Base-by-base conservation (phyloP, 2,113 vertebrate genomes). In the Coregonus clupeaformis region DNA sequence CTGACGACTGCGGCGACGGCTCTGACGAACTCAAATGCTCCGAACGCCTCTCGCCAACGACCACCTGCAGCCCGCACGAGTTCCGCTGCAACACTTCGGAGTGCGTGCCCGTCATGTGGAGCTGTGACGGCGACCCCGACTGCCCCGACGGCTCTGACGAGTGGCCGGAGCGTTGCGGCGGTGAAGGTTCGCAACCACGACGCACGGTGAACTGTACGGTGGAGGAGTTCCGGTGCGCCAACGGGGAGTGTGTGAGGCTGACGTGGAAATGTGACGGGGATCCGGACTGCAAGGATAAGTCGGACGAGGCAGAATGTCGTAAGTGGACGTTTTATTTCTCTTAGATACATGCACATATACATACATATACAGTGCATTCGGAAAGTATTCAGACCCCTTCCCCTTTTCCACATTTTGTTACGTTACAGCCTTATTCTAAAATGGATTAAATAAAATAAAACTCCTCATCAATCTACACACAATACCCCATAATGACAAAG, bases 221-320 rank as follows among this genome's bases (percentile, higher is more conserved):
- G 0, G 91, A 89, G 0, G 96, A 98, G 91, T 99, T 98, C 80
- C 94, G 92, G 79, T 99, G 98, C 0, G 80, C 93, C 83, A 97
- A 94, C 0, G 97, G 97, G 6, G 96, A 98, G 72, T 98, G 98
- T 81, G 90, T 99, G 77, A 94, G 94, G 72, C 91, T 94, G 71
- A 92, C 94, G 77, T 99, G 98, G 97, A 97, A 96, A 80, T 99
- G 98, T 0, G 98, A 99, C 0, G 96, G 97, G 0, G 96, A 97
- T 9, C 92, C 94, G 0, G 98, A 99, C 94, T 99, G 98, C 93
- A 98, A 98, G 90, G 98, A 99, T 94, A 96, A 96, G 82, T 97
- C 97, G 0, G 98, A 99, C 3, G 98, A 99, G 90, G 91, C 87
- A 4, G 94, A 96, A 72, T 99, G 98, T 85, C 94, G 98, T 99